These are phyloP conservation scores for Catharus bicknelli DNA, from an alignment of 2,113 vertebrate genomes.

Conservation along the genomic window DNA sequence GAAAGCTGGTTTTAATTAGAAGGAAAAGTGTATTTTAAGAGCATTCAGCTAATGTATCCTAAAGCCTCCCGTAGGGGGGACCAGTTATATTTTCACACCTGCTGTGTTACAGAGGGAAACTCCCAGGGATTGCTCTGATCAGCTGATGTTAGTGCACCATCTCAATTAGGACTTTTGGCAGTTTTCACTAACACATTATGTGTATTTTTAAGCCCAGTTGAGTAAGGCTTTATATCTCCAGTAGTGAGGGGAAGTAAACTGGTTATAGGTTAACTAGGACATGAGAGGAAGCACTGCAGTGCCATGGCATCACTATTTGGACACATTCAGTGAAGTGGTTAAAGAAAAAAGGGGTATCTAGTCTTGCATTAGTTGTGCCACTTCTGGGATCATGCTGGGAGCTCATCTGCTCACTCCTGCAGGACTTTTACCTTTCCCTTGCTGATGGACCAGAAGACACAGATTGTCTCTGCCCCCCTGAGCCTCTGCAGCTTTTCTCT, in stretches of 20 bases:
- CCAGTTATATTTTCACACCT: background rate
- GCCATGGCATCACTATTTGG: background rate
- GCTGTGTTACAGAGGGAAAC: background rate
- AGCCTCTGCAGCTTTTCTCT: background rate
- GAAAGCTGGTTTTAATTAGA: slow-evolving; percentile 27
- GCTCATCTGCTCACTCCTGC: background rate
- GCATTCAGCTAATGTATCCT: slow-evolving; percentile 1
- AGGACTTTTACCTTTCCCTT: background rate
- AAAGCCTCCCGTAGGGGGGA: background rate
- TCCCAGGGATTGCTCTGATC: background rate
- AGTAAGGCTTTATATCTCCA: background rate
- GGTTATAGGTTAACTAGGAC: background rate
- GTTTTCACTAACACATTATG: background rate
- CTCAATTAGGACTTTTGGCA: background rate
- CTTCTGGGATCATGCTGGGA: background rate
- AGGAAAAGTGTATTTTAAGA: slow-evolving; percentile 21
- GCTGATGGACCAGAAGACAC: background rate
- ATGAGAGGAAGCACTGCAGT: background rate
- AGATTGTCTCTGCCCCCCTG: background rate
- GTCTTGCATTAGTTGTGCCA: background rate
- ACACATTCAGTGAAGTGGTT: background rate
- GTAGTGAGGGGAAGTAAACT: background rate
- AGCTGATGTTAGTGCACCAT: background rate
- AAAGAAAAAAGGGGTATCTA: background rate
- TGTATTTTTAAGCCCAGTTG: background rate